Conservation (phyloP, 2,888 invertebrate species). For the Eilema griseolum region DNA sequence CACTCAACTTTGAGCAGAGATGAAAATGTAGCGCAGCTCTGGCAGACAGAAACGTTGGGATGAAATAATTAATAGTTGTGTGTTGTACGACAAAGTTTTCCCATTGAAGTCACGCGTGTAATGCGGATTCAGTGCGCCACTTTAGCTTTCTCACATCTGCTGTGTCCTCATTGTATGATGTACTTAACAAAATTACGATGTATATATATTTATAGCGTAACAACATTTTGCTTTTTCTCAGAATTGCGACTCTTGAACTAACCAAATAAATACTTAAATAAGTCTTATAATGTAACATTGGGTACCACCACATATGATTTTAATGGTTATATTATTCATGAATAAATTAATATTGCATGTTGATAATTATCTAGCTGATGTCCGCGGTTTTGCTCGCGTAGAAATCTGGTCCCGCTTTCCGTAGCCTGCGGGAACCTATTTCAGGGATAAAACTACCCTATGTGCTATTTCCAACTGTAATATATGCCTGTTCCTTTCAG, state of each 20-base stretch:
- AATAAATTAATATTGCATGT: no score
- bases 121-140: slow-evolving; percentile 13
- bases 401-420: no score
- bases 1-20: neutral
- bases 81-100: slow-evolving; percentile 26
- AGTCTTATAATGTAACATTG: no score
- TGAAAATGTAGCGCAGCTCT: neutral
- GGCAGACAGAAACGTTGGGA: neutral
- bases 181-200: neutral
- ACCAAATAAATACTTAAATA: neutral
- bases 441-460: no score
- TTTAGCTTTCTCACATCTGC: slow-evolving; percentile 4
- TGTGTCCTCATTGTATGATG: neutral
- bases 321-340: no score
- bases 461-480: no score
- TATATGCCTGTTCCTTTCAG: no score
- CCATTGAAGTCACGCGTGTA: slow-evolving; percentile 22
- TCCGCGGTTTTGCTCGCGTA: no score
- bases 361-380: no score
- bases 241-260: neutral
- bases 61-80: slow-evolving; percentile 35
- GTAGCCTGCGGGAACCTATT: no score
- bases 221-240: neutral
- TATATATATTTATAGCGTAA: neutral
- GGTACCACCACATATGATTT: no score